phyloP scores from a whole-genome alignment of 2,797 vertebrate species.

The Buphagus erythrorhynchus region DNA sequence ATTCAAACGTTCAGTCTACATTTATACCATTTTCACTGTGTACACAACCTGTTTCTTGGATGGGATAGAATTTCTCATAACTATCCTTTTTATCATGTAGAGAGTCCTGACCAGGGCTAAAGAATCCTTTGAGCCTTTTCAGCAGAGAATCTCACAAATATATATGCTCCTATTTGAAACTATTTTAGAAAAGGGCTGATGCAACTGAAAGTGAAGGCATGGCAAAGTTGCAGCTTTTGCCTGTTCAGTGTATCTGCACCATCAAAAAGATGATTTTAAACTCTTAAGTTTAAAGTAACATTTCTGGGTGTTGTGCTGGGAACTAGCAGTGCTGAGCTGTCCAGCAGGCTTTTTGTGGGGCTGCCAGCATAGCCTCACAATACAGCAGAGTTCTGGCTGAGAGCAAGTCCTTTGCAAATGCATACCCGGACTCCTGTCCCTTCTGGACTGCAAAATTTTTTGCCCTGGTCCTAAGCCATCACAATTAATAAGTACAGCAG shows the following conservation, averaged over 20 bases:
- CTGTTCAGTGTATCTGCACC: background rate
- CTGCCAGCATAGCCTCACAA: background rate
- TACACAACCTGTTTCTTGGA: background rate
- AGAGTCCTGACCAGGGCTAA: background rate
- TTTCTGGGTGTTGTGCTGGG: background rate
- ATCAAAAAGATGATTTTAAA: background rate
- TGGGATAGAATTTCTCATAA: background rate
- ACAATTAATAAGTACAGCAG: background rate
- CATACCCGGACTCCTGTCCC: background rate
- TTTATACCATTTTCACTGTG: background rate
- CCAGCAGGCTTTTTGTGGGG: fast-evolving
- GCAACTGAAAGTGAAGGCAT: background rate
- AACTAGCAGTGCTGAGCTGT: background rate
- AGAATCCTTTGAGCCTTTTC: background rate
- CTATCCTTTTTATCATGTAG: background rate
- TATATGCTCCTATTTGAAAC: background rate
- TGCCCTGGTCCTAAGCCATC: background rate
- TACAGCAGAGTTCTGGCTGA: background rate
- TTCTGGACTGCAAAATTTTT: background rate
- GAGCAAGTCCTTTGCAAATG: background rate
- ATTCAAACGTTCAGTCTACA: background rate
- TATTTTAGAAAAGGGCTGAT: background rate
- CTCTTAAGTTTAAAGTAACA: background rate
- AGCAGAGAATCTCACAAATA: background rate
- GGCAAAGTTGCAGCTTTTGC: background rate